These are phyloP conservation scores for Craseonycteris thonglongyai DNA, from an alignment of 2,113 vertebrate species.

Conservation along the genomic window DNA sequence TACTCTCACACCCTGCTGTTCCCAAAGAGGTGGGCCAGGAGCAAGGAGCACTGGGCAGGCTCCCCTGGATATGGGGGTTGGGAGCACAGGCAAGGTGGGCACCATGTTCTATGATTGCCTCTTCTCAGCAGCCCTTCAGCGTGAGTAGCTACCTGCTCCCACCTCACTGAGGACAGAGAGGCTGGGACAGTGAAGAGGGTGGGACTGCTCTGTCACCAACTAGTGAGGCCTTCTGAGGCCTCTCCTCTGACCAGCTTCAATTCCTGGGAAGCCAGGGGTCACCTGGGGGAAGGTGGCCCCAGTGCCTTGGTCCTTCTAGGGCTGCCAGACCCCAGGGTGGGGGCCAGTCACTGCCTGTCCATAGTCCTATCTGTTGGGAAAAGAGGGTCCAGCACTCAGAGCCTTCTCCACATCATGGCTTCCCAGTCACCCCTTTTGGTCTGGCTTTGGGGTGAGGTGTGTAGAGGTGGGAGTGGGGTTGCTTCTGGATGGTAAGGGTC, in stretches of 20 bases:
- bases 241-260: background rate
- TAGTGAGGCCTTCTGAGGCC: background rate
- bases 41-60: background rate
- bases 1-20: background rate
- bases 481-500: background rate
- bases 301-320: background rate
- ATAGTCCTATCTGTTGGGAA: background rate
- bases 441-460: background rate
- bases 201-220: background rate
- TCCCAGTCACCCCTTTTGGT: background rate
- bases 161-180: background rate
- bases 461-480: background rate
- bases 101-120: constrained; percentile 63
- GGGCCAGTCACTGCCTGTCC: no score
- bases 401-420: background rate
- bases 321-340: background rate
- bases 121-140: constrained; percentile 57
- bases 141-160: constrained; percentile 50
- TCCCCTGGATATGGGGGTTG: background rate
- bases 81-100: background rate
- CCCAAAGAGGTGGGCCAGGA: background rate
- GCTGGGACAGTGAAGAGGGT: background rate
- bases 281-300: background rate
- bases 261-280: background rate
- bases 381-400: background rate